phyloP scores from a whole-genome alignment of 2,113 vertebrate genomes.

The Halcyon malimbica region DNA sequence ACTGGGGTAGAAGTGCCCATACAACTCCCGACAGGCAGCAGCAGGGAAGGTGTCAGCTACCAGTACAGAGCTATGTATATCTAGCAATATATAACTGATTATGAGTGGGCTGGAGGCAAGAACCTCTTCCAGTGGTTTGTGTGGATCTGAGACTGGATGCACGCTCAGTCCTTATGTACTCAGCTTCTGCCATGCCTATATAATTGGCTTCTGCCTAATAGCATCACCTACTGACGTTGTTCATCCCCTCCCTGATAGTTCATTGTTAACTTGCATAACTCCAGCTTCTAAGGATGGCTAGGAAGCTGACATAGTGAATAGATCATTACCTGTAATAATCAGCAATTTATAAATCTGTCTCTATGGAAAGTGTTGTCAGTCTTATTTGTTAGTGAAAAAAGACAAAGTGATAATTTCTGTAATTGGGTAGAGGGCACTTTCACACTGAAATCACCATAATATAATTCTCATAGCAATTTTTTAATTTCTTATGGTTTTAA shows the following conservation, averaged over 20 bases:
- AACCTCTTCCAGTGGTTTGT: not conserved
- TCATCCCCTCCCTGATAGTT: not conserved
- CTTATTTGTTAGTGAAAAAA: conserved; percentile 4
- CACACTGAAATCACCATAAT: not conserved
- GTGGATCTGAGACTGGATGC: not conserved
- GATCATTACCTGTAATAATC: conserved; percentile 56
- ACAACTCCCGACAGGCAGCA: not conserved
- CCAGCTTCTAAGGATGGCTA: not conserved
- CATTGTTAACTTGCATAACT: conserved; percentile 29
- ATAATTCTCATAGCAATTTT: not conserved
- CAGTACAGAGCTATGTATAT: not conserved
- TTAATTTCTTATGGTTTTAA: conserved; percentile 2
- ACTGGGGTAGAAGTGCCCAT: not conserved
- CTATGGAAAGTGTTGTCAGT: not conserved
- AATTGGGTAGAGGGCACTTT: not conserved
- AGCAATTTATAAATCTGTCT: conserved; percentile 55
- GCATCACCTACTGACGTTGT: not conserved
- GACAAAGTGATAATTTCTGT: conserved; percentile 3
- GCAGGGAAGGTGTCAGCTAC: not conserved
- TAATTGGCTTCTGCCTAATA: not conserved
- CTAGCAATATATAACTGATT: not conserved
- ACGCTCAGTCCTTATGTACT: accelerated
- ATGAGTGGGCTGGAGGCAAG: not conserved
- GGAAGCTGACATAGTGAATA: conserved; percentile 19
- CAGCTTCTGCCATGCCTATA: not conserved